Evolutionary conservation across 2,797 vertebrate species (phyloP).

Genomic region (Bovichtus variegatus): DNA sequence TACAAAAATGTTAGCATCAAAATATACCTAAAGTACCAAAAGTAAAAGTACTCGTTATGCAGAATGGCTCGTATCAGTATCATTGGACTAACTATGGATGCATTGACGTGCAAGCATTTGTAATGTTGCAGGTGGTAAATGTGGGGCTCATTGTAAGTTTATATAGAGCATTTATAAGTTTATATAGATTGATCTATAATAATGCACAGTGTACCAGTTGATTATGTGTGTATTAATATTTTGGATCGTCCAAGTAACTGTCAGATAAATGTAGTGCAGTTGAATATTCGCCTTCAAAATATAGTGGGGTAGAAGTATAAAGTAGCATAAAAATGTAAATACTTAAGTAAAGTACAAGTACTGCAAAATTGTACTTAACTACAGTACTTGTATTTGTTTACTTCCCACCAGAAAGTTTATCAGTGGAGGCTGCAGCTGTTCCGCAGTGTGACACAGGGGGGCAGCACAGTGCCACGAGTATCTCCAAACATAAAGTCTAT

Average conservation of each 20-base stretch:
- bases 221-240: background rate
- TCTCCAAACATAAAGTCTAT: background rate
- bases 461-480: conserved; percentile 59
- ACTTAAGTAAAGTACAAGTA: background rate
- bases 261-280: background rate
- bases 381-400: background rate
- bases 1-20: background rate
- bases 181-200: background rate
- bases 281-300: background rate
- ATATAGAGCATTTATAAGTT: too few species aligned
- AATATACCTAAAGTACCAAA: background rate
- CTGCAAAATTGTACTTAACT: background rate
- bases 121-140: background rate
- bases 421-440: background rate
- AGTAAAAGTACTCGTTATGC: background rate
- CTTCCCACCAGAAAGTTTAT: background rate
- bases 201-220: background rate
- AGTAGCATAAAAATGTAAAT: too few species aligned
- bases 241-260: background rate
- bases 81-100: background rate
- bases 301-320: too few species aligned
- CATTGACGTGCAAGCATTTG: background rate
- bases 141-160: background rate
- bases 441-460: conserved; percentile 51
- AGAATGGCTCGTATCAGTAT: background rate